Evolutionary conservation across 2,797 vertebrate species (phyloP), one percentile per base, ranked within the genome.

Genomic region (Balearica regulorum): DNA sequence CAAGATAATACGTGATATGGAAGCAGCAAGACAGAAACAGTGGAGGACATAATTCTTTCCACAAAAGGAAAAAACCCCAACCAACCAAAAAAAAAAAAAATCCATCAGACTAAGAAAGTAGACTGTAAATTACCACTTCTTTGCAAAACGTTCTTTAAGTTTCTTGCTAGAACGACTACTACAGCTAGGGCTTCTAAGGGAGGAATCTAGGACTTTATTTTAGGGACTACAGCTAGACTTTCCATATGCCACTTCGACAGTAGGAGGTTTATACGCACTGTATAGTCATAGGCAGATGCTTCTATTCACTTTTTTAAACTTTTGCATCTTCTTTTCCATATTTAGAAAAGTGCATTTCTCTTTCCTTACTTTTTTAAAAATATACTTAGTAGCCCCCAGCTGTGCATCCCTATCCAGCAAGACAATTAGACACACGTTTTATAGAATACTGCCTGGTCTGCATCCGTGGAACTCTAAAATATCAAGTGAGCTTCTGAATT

Each of bases 161-260:
- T 73, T 81, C n/a, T 29, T 89, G 43, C n/a, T 88, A 90, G 55
- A 86, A 68, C 14, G 19, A 49, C 16, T 64, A 19, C 82, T 51
- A 33, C 1, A 83, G 53, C 53, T 60, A 64, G 33, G 54, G 57
- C 68, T 91, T 89, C 55, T 51, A 44, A 66, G 37, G 68, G 57
- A 95, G 41, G 73, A 85, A 80, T 61, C 26, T 48, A 81, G 55
- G 53, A 35, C 88, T 95, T 95, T 94, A 91, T 96, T 96, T 97
- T 85, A 70, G 91, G n/a, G 72, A 81, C 28, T 78, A 54, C 55
- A 96, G 93, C 79, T 94, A 93, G 91, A 95, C 83, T 95, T 93
- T 16, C 91, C 92, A 95, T 96, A 86, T 95, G 92, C 66, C 70
- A 79, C 83, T 93, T 33, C 75, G 87, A 90, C 87, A 87, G 90